Conservation (phyloP, 2,797 vertebrate genomes). For the Mus minutoides region DNA sequence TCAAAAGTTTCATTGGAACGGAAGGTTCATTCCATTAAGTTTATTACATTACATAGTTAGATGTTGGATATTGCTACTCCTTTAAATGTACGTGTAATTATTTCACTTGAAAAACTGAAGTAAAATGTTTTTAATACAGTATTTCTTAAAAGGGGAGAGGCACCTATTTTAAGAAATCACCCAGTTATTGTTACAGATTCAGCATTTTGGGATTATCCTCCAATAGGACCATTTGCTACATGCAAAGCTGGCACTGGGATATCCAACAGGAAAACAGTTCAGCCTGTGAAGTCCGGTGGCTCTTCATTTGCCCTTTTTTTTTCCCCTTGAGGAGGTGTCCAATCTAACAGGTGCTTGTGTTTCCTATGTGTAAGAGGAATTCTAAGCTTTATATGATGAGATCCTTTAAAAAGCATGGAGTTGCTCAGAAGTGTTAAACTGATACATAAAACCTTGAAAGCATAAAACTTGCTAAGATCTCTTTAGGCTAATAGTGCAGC, state of each 20-base stretch:
- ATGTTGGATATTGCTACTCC: slow-evolving; percentile 61
- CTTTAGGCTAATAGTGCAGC: slow-evolving; percentile 80
- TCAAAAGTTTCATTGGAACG: background rate
- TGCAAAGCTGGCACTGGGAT: background rate
- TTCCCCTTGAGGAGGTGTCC: accelerated
- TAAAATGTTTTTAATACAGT: background rate
- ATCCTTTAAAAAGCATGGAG: slow-evolving; percentile 64
- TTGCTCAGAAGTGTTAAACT: slow-evolving; percentile 56
- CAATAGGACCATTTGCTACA: background rate
- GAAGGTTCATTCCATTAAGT: slow-evolving; percentile 62
- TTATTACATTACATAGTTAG: slow-evolving; percentile 60
- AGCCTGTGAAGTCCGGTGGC: slow-evolving; percentile 30
- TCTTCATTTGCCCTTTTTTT: background rate
- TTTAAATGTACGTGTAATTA: background rate
- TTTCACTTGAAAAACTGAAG: slow-evolving; percentile 19
- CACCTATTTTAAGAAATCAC: slow-evolving; percentile 27
- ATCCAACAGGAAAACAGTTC: background rate
- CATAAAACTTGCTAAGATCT: slow-evolving; percentile 75
- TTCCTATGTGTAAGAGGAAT: slow-evolving; percentile 58
- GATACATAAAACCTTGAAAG: slow-evolving; percentile 68
- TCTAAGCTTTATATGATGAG: slow-evolving; percentile 47
- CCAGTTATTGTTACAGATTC: slow-evolving; percentile 64
- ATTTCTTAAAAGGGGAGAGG: background rate
- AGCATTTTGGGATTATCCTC: background rate
- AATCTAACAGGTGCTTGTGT: background rate